A percentile compares a stretch with the other conserved stretches of the same genome.
Conservation (phyloP, 2,113 vertebrate genomes). For the Reinhardtius hippoglossoides region DNA sequence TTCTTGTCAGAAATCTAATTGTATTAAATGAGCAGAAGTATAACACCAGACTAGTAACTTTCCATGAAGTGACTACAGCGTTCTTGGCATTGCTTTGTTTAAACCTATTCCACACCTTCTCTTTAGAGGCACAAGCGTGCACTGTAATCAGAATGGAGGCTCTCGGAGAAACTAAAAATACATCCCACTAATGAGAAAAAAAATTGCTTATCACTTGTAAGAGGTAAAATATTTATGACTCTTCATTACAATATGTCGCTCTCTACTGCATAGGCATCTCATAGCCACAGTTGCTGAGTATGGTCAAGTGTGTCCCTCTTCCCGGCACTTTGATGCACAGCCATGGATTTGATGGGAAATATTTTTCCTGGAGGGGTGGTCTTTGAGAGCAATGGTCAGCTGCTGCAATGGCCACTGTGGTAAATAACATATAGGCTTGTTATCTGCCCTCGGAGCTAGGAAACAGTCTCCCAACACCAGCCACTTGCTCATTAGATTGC, state of each 20-base stretch:
- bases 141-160: conserved; percentile 35
- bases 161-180: conserved; percentile 47
- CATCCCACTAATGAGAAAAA: conserved; percentile 55
- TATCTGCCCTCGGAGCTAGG: conserved; percentile 60
- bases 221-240: conserved; percentile 52
- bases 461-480: conserved; percentile 50
- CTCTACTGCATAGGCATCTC: conserved; percentile 37
- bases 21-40: background rate
- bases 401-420: conserved; percentile 52
- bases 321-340: conserved; percentile 35
- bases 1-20: background rate
- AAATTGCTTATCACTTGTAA: conserved; percentile 48
- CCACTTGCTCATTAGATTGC: conserved; percentile 69
- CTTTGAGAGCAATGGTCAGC: conserved; percentile 42
- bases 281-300: conserved; percentile 21
- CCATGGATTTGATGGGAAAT: conserved; percentile 37
- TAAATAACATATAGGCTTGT: conserved; percentile 74
- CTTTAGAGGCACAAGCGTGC: background rate
- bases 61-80: background rate
- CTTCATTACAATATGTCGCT: conserved; percentile 41
- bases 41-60: background rate
- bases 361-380: conserved; percentile 34
- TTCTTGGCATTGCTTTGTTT: background rate
- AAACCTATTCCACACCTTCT: background rate
- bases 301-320: conserved; percentile 24